Evolutionary conservation across 92 coral and sea anemone genomes (phyloP).

Genomic region (Desmophyllum pertusum): DNA sequence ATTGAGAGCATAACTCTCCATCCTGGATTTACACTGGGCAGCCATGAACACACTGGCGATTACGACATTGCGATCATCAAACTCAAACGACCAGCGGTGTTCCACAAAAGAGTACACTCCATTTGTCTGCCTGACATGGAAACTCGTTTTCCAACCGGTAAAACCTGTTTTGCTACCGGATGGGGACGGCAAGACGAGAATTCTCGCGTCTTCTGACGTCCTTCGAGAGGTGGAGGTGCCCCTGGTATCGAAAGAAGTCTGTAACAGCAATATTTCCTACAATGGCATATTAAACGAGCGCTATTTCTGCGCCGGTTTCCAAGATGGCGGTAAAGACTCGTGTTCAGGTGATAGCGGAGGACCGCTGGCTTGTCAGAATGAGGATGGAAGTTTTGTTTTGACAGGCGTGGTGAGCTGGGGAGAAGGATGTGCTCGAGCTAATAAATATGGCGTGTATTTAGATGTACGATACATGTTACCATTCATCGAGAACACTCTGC

Average conservation of each 20-base stretch:
- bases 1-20: slow-evolving; percentile 71
- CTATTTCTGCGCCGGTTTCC: slow-evolving; percentile 85
- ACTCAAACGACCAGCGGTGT: slow-evolving; percentile 89
- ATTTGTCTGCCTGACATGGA: slow-evolving; percentile 78
- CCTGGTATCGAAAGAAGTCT: slow-evolving; percentile 74
- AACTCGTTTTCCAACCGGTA: slow-evolving; percentile 61
- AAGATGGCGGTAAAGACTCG: slow-evolving; percentile 75
- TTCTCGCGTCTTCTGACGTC: slow-evolving; percentile 66
- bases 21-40: slow-evolving; percentile 70
- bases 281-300: slow-evolving; percentile 66
- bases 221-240: slow-evolving; percentile 84
- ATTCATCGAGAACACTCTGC: slow-evolving; percentile 70
- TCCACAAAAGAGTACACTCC: slow-evolving; percentile 76
- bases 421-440: slow-evolving; percentile 84
- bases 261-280: slow-evolving; percentile 84
- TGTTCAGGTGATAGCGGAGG: slow-evolving; percentile 92
- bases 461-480: slow-evolving; percentile 82
- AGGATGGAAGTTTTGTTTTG: slow-evolving; percentile 75
- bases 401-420: slow-evolving; percentile 97
- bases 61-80: slow-evolving; percentile 87
- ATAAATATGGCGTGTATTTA: slow-evolving; percentile 94
- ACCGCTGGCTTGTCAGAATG: slow-evolving; percentile 81
- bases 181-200: slow-evolving; percentile 79
- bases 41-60: slow-evolving; percentile 63
- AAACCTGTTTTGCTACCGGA: slow-evolving; percentile 87